These are phyloP conservation scores for Salvelinus sp. DNA, from an alignment of 2,113 vertebrate species.

Conservation along the genomic window DNA sequence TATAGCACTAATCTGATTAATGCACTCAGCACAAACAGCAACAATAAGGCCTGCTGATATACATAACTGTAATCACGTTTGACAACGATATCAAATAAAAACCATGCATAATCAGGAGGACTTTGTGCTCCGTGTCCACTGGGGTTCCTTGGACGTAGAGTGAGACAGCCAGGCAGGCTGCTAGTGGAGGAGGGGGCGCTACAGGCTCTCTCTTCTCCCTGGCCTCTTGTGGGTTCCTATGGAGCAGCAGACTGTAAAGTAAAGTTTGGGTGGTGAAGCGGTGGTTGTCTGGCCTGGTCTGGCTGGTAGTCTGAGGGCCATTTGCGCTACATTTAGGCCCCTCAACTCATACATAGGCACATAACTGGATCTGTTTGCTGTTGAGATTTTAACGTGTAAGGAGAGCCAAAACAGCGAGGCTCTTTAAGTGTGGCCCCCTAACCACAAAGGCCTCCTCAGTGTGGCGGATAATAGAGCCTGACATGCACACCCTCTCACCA, in stretches of 20 bases:
- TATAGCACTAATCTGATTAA: conserved; percentile 69
- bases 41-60: conserved; percentile 56
- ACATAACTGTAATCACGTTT: conserved; percentile 70
- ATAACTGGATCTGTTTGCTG: conserved; percentile 55
- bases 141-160: conserved; percentile 3
- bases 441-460: conserved; percentile 73
- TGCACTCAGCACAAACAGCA: conserved; percentile 52
- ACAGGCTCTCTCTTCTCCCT: too few species aligned
- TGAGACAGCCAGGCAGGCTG: conserved; percentile 4
- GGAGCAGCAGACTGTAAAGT: conserved; percentile 22
- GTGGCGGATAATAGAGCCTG: conserved; percentile 58
- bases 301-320: conserved; percentile 14
- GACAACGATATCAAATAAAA: conserved; percentile 65
- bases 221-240: conserved; percentile 12
- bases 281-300: not conserved
- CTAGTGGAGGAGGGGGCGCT: not conserved
- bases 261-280: conserved; percentile 52
- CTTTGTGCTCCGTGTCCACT: conserved; percentile 19
- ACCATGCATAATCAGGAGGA: conserved; percentile 47
- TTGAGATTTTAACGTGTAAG: conserved; percentile 64
- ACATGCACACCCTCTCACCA: conserved; percentile 12
- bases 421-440: conserved; percentile 67
- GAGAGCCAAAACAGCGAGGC: conserved; percentile 72
- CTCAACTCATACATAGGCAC: conserved; percentile 16
- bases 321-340: conserved; percentile 49